These are phyloP conservation scores for Ceratothoa steindachneri DNA, from an alignment of 2,888 invertebrate species.

Conservation along the genomic window DNA sequence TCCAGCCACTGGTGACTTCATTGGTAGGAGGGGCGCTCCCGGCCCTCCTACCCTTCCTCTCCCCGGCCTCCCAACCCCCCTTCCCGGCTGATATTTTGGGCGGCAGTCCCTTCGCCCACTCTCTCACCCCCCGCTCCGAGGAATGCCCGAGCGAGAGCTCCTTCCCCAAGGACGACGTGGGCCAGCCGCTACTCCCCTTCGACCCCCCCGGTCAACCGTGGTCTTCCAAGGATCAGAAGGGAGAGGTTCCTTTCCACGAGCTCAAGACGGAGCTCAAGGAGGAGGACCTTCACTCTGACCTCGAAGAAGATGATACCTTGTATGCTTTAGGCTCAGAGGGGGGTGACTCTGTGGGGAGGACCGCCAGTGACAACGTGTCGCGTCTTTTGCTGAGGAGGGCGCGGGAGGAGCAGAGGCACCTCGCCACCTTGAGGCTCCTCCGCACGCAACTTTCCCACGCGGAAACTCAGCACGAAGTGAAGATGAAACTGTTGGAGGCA, in stretches of 20 bases:
- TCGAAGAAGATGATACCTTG: background rate
- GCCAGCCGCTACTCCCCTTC: background rate
- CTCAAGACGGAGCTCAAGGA: background rate
- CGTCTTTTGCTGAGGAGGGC: background rate
- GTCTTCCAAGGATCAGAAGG: background rate
- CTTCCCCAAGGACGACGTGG: background rate
- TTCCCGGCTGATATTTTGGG: background rate
- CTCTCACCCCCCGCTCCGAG: background rate
- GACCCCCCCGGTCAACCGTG: background rate
- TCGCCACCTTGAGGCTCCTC: conserved; percentile 27
- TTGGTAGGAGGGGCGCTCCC: conserved; percentile 21
- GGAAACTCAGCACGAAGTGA: conserved; percentile 29
- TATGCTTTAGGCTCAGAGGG: background rate
- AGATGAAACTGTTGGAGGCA: conserved; percentile 26
- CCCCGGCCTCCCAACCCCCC: background rate
- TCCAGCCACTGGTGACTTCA: conserved; percentile 33
- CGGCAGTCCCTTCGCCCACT: background rate
- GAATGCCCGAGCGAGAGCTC: background rate
- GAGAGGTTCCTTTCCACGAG: background rate
- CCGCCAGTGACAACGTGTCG: background rate
- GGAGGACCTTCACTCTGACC: background rate
- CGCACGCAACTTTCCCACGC: conserved; percentile 32
- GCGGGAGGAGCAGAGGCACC: conserved; percentile 23
- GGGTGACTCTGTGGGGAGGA: background rate
- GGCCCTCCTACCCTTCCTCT: background rate